Evolutionary conservation across 2,113 vertebrate genomes (phyloP).

Genomic region (Chauna torquata): DNA sequence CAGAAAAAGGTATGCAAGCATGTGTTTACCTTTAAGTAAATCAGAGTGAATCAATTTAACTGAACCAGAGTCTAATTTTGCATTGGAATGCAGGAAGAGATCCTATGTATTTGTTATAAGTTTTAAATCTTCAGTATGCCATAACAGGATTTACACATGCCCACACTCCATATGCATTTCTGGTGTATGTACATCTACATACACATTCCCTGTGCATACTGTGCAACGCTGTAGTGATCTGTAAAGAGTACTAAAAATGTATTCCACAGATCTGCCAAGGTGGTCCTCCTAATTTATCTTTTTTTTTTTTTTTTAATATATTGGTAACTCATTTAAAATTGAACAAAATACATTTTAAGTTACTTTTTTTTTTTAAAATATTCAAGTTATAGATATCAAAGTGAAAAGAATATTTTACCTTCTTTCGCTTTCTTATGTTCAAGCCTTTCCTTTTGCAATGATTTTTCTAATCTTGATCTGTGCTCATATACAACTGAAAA

Average conservation of each 20-base stretch:
- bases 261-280: background rate
- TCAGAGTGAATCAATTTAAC: too few relatives aligned
- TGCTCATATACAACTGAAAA: conserved; percentile 95
- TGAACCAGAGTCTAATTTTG: background rate
- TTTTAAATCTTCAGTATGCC: background rate
- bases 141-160: background rate
- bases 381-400: background rate
- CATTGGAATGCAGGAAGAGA: background rate
- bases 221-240: background rate
- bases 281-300: background rate
- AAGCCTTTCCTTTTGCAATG: conserved; percentile 94
- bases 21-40: background rate
- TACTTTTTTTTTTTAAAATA: background rate
- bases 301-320: too few relatives aligned
- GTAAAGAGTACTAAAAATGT: background rate
- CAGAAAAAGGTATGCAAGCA: background rate
- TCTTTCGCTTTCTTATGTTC: conserved; percentile 99
- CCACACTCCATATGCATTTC: fast-evolving
- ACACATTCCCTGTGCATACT: background rate
- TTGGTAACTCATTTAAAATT: background rate
- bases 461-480: conserved; percentile 96
- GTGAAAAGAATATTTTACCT: conserved; percentile 79
- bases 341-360: background rate
- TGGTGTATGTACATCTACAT: fast-evolving
- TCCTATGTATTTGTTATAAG: background rate